A percentile compares a stretch with the other conserved stretches of the same genome.
phyloP scores from a whole-genome alignment of 2,888 invertebrate species.

The Polylopha cassiicola region DNA sequence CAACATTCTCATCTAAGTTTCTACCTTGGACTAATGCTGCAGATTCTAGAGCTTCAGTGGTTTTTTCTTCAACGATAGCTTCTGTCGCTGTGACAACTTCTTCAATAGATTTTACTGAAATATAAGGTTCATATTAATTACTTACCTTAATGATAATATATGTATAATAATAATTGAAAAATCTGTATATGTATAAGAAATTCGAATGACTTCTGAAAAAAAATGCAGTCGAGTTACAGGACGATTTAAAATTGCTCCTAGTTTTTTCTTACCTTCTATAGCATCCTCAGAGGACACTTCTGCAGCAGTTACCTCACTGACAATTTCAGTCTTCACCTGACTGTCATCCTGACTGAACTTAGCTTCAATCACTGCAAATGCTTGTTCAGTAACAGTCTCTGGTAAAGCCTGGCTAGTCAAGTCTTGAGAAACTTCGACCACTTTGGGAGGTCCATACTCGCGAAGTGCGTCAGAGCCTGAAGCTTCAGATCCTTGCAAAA shows the following conservation, averaged over 20 bases:
- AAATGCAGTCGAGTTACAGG: no score
- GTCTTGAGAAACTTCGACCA: conserved; percentile 39
- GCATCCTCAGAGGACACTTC: no score
- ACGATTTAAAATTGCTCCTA: no score
- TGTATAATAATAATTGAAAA: no score
- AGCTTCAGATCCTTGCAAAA: conserved; percentile 58
- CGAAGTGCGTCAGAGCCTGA: conserved; percentile 69
- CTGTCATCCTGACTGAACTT: conserved; percentile 25
- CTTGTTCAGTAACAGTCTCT: conserved; percentile 48
- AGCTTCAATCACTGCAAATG: conserved; percentile 38
- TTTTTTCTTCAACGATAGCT: conserved; percentile 24
- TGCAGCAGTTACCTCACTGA: conserved; percentile 19
- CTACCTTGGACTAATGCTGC: conserved; percentile 22
- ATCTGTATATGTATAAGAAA: background rate
- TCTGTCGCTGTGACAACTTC: conserved; percentile 23
- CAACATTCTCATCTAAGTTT: conserved; percentile 25
- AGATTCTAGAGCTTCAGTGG: conserved; percentile 23
- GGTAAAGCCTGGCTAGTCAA: conserved; percentile 51
- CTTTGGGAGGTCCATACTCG: conserved; percentile 70
- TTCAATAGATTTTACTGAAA: conserved; percentile 24
- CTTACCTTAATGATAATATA: no score
- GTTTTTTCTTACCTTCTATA: conserved; percentile 11
- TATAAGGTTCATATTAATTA: no score
- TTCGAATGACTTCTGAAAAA: background rate
- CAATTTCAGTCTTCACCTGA: conserved; percentile 25